Evolutionary conservation across 2,888 invertebrate genomes (phyloP), one percentile per base, ranked within the genome.

Genomic region (Apotomis turbidana): DNA sequence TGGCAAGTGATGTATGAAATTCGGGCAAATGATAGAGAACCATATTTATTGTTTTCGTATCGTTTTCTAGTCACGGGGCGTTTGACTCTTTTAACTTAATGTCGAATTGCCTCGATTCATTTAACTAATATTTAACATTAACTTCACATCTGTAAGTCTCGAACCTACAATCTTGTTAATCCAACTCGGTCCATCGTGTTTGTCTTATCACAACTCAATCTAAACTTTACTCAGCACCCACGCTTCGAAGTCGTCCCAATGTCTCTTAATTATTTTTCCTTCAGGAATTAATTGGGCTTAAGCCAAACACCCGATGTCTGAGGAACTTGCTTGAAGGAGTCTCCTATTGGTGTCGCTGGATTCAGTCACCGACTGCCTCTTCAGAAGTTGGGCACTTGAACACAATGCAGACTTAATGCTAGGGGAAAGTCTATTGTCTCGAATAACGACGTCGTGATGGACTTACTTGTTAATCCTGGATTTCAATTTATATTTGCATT

Each of bases 191-290:
- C 36, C 27, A 41, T 58, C 57, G 10, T 59, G 44, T 70, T 60
- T 52, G 52, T 36, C 67, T 44, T 54, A 44, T 57, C 44, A 6
- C 55, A 61, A 69, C 67, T 71, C 57, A 49, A 71, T 71, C 66
- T 71, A 68, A 71, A 71, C 71, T 71, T 61, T 15, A 60, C 51
- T 27, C 55, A 44, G 8, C 57, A 62, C 61, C 67, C 10, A 38
- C 41, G 60, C 41, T 62, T 46, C 57, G 57, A 71, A 55, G 60
- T 3, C 62, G 62, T 59, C 64, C 68, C 61, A 69, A 49, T 73
- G 74, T 73, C 73, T 74, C 72, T 62, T 71, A 69, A 73, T 74
- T 75, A 74, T 74, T 75, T 75, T 75, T 71, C 70, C n/a, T 46
- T 55, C 46, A 54, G 41, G 66, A 70, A 73, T 73, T 73, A 72